Base-by-base conservation (phyloP, 2,888 invertebrate species). In the Anodontia alba region DNA sequence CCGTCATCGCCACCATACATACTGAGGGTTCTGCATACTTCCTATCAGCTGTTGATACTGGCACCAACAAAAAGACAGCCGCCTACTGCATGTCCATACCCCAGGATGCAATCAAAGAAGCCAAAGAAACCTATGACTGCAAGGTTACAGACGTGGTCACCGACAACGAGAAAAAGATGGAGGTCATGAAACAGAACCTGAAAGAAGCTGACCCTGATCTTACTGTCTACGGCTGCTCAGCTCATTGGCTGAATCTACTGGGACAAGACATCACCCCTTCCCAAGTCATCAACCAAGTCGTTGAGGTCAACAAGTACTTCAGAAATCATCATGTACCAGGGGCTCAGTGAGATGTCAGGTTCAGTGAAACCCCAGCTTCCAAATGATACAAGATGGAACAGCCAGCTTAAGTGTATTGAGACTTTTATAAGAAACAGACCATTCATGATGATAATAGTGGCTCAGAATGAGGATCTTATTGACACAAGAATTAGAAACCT, bases 91-190 rank as follows among this genome's bases (percentile, higher is more conserved):
- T 76, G 15, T 26, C 23, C 8, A 8, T 82, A 17, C 76, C 76
- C 31, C 17, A 49, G 29, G 71, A 71, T 20, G 12, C 62, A 1
- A 82, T 78, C 12, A 23, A 66, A n/a, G 38, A 33, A 38, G 77
- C 46, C 20, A 54, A 54, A n/a, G 70, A 77, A 29, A n/a, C 51
- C 20, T 84, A 75, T 38, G 57, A 73, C 0, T 82, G 82, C 67
- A 70, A 51, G 3, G 80, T 82, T 0, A 68, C n/a, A 1, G 73
- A 46, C 49, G 49, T 76, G 5, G 80, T 80, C 8, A 82, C 76
- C 17, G 82, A 82, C 74, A 82, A 79, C 71, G 76, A 76, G 38
- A 77, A 78, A 26, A 78, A 78, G 36, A 78, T 81, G 81, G 67
- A 36, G 20, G 68, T 26, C 66, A 73, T 31, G 17, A 74, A 67